Percentiles rank a stretch among this genome's conserved stretches.
These are phyloP conservation scores for Malaclemys terrapin DNA, from an alignment of 2,113 vertebrate genomes.

Conservation along the genomic window DNA sequence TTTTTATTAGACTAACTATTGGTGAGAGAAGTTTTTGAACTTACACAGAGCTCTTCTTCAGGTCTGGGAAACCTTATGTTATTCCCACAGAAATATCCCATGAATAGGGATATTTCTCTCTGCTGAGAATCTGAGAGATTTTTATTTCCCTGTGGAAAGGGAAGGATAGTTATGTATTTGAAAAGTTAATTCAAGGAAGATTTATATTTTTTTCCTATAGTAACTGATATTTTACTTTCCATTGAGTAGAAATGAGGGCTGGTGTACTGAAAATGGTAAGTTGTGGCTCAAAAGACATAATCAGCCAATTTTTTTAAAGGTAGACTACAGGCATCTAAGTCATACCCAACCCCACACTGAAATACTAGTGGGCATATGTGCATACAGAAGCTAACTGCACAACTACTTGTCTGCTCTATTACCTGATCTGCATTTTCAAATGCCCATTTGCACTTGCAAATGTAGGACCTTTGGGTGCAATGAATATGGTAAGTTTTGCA, in stretches of 20 bases:
- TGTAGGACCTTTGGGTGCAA: background rate
- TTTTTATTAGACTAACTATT: background rate
- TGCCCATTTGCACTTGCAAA: background rate
- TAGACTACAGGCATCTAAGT: background rate
- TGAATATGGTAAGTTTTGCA: background rate
- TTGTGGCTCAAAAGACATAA: no score
- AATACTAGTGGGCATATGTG: background rate
- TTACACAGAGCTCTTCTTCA: background rate
- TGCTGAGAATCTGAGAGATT: conserved; percentile 63
- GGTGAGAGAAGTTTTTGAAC: background rate
- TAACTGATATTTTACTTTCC: no score
- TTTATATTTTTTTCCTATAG: no score
- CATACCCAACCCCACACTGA: background rate
- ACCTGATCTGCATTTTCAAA: background rate
- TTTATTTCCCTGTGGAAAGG: background rate
- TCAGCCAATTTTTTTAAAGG: background rate
- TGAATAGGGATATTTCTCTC: background rate
- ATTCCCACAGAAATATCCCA: conserved; percentile 29
- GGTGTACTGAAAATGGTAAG: background rate
- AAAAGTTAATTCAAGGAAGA: background rate
- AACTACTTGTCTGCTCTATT: background rate
- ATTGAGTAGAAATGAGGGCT: background rate
- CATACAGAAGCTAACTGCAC: background rate
- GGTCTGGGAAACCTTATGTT: background rate
- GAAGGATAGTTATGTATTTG: background rate